Evolutionary conservation across 2,888 invertebrate genomes (phyloP), one percentile per base, ranked within the genome.

Genomic region (Leucozona laternaria): DNA sequence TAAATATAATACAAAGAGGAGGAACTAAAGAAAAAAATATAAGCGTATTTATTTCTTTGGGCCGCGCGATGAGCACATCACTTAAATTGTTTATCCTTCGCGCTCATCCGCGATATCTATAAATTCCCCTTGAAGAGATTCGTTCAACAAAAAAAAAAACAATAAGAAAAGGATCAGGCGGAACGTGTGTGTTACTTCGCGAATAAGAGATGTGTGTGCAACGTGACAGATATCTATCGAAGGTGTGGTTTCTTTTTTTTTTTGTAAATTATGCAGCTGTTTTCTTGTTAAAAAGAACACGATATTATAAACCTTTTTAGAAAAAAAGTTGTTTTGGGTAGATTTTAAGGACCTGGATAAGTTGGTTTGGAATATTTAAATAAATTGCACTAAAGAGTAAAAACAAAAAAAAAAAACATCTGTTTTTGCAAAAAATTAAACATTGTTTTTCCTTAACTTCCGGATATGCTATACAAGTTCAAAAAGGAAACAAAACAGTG

Each of bases 211-310:
- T 68, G 68, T 86, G 82, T 73, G 82, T 81, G 81, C 81, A 86
- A 78, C 82, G 86, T 86, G 86, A 86, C 86, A 86, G 86, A 86
- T 86, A 86, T 31, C 78, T 82, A 86, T 86, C 86, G 86, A 82
- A 86, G 86, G 86, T 86, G 86, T 86, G 86, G 78, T 75, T 73
- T 25, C 31, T 50, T 5, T 50, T 50, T 48, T 45, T 43, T 45
- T 17, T 45, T 20, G 37, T 82, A 86, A 79, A 71, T 79, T 79
- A 79, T 86, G 78, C 50, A 86, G 78, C 50, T 62, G 64, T 64
- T 78, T 81, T 34, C 45, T 73, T 50, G 20, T 31, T 20, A 73
- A 78, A 66, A n/a, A 31, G 10, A 37, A 34, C n/a, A 20, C 4
- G 13, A 37, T 25, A 40, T 22, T 25, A 37, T 37, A 60, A 75